A percentile compares a stretch with the other conserved stretches of the same genome.
Conservation (phyloP, 2,888 invertebrate species). For the Acrobasis consociella region DNA sequence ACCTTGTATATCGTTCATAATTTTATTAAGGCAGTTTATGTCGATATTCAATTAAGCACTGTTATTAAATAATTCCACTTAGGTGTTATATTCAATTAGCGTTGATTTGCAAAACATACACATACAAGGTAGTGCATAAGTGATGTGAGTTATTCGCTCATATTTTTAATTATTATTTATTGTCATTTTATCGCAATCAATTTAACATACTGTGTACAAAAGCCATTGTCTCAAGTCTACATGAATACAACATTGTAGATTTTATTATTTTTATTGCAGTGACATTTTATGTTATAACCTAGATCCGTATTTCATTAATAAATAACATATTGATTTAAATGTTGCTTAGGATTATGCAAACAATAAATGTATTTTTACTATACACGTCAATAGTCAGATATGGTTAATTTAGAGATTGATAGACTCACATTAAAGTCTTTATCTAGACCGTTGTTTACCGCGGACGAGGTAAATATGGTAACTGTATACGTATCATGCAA, state of each 20-base stretch:
- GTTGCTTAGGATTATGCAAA: background rate
- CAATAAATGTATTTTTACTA: background rate
- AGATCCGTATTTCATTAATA: background rate
- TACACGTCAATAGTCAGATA: background rate
- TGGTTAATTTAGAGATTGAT: background rate
- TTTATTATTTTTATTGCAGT: background rate
- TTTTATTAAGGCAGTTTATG: background rate
- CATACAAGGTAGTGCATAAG: background rate
- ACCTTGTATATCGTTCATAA: background rate
- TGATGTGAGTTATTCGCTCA: no score
- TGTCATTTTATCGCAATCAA: no score
- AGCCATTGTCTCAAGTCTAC: background rate
- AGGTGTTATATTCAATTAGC: background rate
- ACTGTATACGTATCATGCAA: background rate
- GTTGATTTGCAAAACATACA: background rate
- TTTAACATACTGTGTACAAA: no score
- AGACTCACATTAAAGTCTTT: background rate
- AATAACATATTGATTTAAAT: no score
- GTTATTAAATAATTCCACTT: background rate
- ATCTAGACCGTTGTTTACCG: background rate
- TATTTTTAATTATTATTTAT: no score
- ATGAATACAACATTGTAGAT: background rate
- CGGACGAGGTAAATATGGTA: constrained; percentile 4
- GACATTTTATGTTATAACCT: background rate
- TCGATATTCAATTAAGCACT: constrained; percentile 10